Conservation (phyloP, 2,888 invertebrate species). For the Drosophila niveifrons region DNA sequence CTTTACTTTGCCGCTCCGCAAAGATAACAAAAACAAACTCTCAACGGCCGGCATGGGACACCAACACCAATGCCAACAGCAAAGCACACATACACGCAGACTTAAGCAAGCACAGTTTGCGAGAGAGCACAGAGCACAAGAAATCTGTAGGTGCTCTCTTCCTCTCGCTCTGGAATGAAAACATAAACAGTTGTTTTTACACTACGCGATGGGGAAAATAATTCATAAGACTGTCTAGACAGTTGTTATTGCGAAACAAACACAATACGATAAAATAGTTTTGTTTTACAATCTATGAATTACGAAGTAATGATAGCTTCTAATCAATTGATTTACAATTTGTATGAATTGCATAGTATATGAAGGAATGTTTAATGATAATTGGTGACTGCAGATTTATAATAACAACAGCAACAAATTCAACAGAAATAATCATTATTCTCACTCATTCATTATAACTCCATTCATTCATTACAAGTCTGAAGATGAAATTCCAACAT, state of each 20-base stretch:
- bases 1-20: conserved; percentile 35
- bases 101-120: conserved; percentile 37
- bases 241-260: neutral
- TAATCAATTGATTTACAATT: no score
- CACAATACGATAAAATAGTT: no score
- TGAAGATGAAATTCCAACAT: neutral
- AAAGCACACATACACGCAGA: conserved; percentile 20
- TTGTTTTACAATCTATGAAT: no score
- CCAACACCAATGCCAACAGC: conserved; percentile 38
- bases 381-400: no score
- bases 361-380: no score
- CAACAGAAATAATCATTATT: no score
- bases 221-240: neutral
- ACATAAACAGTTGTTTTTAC: conserved; percentile 66
- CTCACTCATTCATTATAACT: no score
- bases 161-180: conserved; percentile 57
- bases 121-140: conserved; percentile 23
- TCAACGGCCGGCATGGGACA: conserved; percentile 62
- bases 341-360: neutral
- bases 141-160: conserved; percentile 27
- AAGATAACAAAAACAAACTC: conserved; percentile 73
- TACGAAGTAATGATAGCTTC: no score
- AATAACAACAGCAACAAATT: no score
- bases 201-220: conserved; percentile 32
- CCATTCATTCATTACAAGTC: no score